Percentiles rank a stretch among this genome's conserved stretches.
Evolutionary conservation across 2,113 vertebrate species (phyloP).

Genomic region (Xenopus laevis): DNA sequence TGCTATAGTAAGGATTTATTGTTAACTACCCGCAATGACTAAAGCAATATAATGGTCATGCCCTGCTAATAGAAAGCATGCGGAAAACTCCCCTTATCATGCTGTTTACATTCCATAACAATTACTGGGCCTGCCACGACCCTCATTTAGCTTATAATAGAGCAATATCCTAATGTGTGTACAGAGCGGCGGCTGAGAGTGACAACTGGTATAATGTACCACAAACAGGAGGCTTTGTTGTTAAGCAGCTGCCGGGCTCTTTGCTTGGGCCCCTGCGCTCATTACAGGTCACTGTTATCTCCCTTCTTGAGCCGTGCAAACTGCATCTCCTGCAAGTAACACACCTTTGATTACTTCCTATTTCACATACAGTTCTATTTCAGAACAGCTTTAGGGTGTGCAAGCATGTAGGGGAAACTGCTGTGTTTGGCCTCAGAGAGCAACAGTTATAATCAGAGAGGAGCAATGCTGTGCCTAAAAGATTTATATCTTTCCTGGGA

Average conservation of each 20-base stretch:
- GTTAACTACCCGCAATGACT: conserved; percentile 14
- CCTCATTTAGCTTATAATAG: conserved; percentile 33
- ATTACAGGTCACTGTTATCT: conserved; percentile 3
- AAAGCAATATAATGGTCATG: conserved; percentile 15
- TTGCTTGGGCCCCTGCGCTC: background rate
- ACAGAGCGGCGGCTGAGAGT: conserved; percentile 12
- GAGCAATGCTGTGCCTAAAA: no score
- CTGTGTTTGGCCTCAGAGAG: no score
- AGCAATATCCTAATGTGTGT: conserved; percentile 38
- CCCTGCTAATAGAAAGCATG: conserved; percentile 16
- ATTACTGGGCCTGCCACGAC: conserved; percentile 22
- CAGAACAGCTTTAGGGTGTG: no score
- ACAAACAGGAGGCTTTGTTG: conserved; percentile 12
- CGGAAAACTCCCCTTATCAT: conserved; percentile 4
- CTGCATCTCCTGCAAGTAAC: background rate
- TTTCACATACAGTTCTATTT: background rate
- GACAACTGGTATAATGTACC: conserved; percentile 21
- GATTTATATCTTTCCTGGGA: no score
- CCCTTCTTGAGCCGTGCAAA: conserved; percentile 6
- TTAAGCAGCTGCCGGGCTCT: conserved; percentile 13
- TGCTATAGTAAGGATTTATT: background rate
- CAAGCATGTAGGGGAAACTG: no score
- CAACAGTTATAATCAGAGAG: no score
- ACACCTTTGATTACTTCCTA: conserved; percentile 11
- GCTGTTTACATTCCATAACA: conserved; percentile 18